These are phyloP conservation scores for Galbula dea DNA, from an alignment of 2,113 vertebrate species.

Conservation along the genomic window DNA sequence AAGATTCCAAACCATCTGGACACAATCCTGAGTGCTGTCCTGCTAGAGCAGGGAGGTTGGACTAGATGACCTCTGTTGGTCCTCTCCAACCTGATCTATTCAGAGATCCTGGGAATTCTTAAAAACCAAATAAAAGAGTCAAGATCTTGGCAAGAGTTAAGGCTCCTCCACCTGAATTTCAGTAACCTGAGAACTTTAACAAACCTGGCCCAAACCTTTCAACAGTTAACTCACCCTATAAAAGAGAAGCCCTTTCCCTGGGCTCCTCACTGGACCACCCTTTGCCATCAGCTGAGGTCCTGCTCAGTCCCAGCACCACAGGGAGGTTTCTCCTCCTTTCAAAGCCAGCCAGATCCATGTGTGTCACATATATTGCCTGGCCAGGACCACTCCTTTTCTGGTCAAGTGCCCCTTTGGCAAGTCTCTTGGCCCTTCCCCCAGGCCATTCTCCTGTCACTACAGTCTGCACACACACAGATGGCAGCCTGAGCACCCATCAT, in stretches of 20 bases:
- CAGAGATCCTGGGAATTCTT: no score
- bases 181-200: no score
- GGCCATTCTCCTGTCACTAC: neutral
- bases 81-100: no score
- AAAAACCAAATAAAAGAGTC: no score
- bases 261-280: neutral
- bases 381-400: neutral
- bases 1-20: no score
- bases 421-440: neutral
- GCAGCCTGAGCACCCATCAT: neutral
- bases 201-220: no score
- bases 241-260: neutral
- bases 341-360: neutral
- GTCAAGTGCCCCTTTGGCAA: slow-evolving; percentile 7
- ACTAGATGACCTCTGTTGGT: no score
- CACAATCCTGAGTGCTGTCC: no score
- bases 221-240: neutral
- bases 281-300: neutral
- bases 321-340: neutral
- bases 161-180: no score
- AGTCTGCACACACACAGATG: neutral
- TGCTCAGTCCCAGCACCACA: fast-evolving
- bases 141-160: no score
- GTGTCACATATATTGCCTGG: neutral
- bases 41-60: no score